Base-by-base conservation (phyloP, 2,113 vertebrate species). In the Rhea pennata region DNA sequence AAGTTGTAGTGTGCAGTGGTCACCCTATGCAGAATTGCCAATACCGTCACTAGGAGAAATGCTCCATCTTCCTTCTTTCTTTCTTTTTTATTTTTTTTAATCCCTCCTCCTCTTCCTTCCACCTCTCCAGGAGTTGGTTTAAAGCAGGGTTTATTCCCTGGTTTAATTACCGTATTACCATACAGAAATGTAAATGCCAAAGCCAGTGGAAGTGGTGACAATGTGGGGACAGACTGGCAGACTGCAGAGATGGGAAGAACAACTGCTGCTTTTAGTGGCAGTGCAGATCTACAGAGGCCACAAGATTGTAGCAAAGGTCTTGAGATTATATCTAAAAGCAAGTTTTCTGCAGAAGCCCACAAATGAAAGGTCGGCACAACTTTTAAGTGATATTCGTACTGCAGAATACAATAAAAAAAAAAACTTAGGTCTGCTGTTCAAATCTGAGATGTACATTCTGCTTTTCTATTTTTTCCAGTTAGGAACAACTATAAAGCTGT, bases 191-290 rank as follows among this genome's bases (percentile, higher is more conserved):
- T 26, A 4, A 5, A 44, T 2, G 51, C 2, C 27, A n/a, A 1
- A 1, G 22, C 22, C 64, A 53, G 29, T 1, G 3, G 8, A 6
- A 53, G 29, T 1, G 3, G 8, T 7, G 65, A 23, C 0, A 12
- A 26, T 4, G 1, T 5, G 51, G 13, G 31, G 39, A 15, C 44
- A 58, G 10, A 12, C 29, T 29, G 27, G 20, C 44, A 58, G 10
- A 12, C 29, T 29, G 27, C 20, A 5, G 42, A 15, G 42, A 17
- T 4, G 44, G 50, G 64, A 29, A 7, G 65, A 14, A 26, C 23
- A 48, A 20, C 0, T 1, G 50, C 31, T 70, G 62, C 75, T 72
- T 59, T 29, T 21, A 7, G 22, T 8, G 36, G 48, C 56, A 21
- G 10, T 2, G 75, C 11, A 17, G 40, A 17, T 40, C 62, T 75